A percentile compares a stretch with the other conserved stretches of the same genome.
Conservation (phyloP, 2,113 vertebrate genomes). For the Plectropomus leopardus region DNA sequence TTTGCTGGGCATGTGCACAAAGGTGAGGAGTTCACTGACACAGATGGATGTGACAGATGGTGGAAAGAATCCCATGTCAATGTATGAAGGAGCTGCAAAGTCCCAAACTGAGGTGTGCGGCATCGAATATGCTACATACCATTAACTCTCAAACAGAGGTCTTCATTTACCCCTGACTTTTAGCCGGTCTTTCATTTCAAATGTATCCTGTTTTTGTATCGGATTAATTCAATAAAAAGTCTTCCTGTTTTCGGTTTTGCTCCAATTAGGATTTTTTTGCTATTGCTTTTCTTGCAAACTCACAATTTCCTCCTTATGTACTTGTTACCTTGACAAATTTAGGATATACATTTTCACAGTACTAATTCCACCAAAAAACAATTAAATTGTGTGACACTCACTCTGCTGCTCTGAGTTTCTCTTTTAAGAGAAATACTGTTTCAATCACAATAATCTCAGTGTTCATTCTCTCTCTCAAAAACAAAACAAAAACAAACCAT, state of each 20-base stretch:
- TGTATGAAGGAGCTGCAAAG: neutral
- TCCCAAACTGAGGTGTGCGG: neutral
- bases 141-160: neutral
- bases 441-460: neutral
- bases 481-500: neutral
- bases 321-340: neutral
- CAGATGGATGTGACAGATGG: conserved; percentile 5
- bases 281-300: neutral
- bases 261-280: neutral
- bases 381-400: conserved; percentile 3
- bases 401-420: neutral
- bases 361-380: conserved; percentile 12
- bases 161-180: neutral
- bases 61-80: conserved; percentile 6
- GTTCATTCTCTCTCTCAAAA: neutral
- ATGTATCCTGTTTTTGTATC: neutral
- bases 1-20: neutral
- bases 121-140: neutral
- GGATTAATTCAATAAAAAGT: too few species aligned
- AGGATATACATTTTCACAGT: neutral
- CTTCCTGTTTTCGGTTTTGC: neutral
- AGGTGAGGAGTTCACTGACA: neutral
- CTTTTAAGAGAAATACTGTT: conserved; percentile 1
- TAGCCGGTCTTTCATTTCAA: neutral
- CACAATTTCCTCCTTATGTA: neutral